Evolutionary conservation across 2,797 vertebrate species (phyloP).

Genomic region (Triplophysa bombifrons): DNA sequence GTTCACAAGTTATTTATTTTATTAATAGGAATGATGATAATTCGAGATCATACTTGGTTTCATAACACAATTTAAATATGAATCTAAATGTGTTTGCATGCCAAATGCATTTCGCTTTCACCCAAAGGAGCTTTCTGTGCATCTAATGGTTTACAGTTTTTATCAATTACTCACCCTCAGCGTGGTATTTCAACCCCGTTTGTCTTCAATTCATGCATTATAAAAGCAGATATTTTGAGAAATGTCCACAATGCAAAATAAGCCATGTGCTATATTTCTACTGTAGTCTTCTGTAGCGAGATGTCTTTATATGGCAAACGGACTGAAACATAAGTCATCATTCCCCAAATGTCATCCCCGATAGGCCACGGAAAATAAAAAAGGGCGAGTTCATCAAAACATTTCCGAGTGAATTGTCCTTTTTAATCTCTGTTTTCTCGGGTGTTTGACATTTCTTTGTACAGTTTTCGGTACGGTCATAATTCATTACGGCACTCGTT

Average conservation of each 20-base stretch:
- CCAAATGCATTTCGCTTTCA: no score
- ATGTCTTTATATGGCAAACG: no score
- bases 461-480: not conserved
- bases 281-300: not conserved
- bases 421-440: not conserved
- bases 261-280: no score
- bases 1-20: no score
- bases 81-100: no score
- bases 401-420: not conserved
- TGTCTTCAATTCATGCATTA: not conserved
- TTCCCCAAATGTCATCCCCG: no score
- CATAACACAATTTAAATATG: no score
- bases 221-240: not conserved
- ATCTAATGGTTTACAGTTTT: no score
- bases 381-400: not conserved
- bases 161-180: not conserved
- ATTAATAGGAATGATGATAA: no score
- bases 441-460: not conserved
- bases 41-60: no score
- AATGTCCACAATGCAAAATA: not conserved
- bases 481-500: not conserved
- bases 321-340: no score
- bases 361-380: not conserved
- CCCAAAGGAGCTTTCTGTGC: no score
- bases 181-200: not conserved